Percentiles rank a stretch among this genome's conserved stretches.
These are phyloP conservation scores for Burhinus oedicnemus DNA, from an alignment of 2,113 vertebrate species.

Conservation along the genomic window DNA sequence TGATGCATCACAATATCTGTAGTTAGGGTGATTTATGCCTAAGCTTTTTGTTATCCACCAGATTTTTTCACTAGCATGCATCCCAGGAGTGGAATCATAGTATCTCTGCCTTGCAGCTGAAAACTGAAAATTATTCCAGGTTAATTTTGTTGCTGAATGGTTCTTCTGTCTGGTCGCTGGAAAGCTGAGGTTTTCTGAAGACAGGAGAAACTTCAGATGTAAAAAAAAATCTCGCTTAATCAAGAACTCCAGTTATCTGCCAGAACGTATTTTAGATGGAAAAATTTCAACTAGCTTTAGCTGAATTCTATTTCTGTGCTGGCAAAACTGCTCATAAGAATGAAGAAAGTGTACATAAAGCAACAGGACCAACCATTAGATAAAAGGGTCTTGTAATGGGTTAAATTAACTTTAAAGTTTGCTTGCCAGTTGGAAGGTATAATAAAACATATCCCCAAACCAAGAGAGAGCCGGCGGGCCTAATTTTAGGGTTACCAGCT, in stretches of 20 bases:
- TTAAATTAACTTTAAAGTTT: constrained; percentile 41
- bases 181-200: neutral
- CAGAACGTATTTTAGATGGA: neutral
- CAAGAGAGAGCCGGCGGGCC: neutral
- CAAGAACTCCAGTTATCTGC: neutral
- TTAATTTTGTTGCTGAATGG: neutral
- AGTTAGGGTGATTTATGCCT: neutral
- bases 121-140: neutral
- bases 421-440: constrained; percentile 26
- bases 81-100: neutral
- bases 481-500: constrained; percentile 60
- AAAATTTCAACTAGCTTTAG: neutral
- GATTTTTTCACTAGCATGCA: neutral
- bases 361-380: neutral
- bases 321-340: neutral
- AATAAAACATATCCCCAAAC: constrained; percentile 51
- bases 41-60: neutral
- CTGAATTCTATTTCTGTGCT: neutral
- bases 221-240: neutral
- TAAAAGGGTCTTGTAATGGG: constrained; percentile 29
- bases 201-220: neutral
- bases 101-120: neutral
- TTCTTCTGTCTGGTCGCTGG: neutral
- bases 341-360: neutral
- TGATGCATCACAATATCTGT: neutral